Conservation (phyloP, 2,888 invertebrate genomes). For the Augochlorella aurata region DNA sequence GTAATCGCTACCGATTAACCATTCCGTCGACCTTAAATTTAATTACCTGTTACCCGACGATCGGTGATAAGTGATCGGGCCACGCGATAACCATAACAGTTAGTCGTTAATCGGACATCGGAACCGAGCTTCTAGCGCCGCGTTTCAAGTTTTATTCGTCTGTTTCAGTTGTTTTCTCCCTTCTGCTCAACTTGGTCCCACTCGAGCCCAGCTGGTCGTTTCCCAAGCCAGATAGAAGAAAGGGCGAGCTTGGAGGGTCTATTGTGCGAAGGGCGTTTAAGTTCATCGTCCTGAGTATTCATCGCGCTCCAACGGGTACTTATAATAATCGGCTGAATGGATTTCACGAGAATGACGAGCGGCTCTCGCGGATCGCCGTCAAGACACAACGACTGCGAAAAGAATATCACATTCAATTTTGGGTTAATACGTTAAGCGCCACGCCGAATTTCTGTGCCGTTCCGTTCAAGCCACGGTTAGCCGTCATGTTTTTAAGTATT, state of each 20-base stretch:
- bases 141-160: neutral
- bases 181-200: neutral
- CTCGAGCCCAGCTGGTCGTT: neutral
- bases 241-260: neutral
- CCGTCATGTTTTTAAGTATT: too few species aligned
- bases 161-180: neutral
- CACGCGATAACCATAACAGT: neutral
- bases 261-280: slow-evolving; percentile 16
- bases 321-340: neutral
- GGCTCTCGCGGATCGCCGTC: neutral
- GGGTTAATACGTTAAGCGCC: too few species aligned
- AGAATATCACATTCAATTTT: neutral
- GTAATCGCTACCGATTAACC: too few species aligned
- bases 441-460: too few species aligned
- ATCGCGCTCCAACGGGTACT: neutral
- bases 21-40: neutral
- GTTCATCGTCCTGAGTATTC: slow-evolving; percentile 15
- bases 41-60: neutral
- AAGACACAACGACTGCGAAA: neutral
- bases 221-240: slow-evolving; percentile 5
- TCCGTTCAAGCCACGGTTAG: too few species aligned
- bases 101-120: neutral
- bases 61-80: too few species aligned
- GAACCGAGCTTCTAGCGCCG: too few species aligned
- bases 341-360: neutral